Evolutionary conservation across 2,113 vertebrate species (phyloP).

Genomic region (Coryphaenoides rupestris): DNA sequence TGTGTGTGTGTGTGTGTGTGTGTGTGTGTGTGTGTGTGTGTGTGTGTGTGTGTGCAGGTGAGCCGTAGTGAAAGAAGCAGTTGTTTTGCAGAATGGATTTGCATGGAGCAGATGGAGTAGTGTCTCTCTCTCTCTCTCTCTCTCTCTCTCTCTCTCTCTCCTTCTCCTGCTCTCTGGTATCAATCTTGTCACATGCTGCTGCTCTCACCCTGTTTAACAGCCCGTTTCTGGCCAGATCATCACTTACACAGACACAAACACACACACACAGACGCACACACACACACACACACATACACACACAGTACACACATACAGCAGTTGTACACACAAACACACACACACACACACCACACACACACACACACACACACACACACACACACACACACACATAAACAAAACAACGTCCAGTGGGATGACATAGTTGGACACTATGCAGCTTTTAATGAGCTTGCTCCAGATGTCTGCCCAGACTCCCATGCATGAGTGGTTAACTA

Average conservation of each 20-base stretch:
- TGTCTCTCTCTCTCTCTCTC: too few relatives aligned
- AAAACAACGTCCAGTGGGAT: constrained; percentile 33
- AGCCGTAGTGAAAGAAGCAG: constrained; percentile 44
- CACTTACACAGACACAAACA: constrained; percentile 32
- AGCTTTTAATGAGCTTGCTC: constrained; percentile 65
- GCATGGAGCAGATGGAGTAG: constrained; percentile 62
- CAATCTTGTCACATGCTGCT: constrained; percentile 64
- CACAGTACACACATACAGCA: too few relatives aligned
- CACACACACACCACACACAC: neutral
- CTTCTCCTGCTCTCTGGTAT: too few relatives aligned
- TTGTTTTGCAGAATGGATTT: constrained; percentile 57
- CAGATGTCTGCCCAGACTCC: constrained; percentile 60
- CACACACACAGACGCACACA: constrained; percentile 15
- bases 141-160: too few relatives aligned
- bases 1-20: constrained; percentile 3
- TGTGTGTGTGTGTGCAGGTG: constrained; percentile 16
- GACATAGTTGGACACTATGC: constrained; percentile 42
- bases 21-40: neutral
- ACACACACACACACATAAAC: neutral
- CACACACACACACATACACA: constrained; percentile 12
- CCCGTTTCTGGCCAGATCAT: constrained; percentile 58
- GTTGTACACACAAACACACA: neutral
- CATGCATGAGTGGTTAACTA: constrained; percentile 60
- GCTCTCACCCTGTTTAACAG: constrained; percentile 61
- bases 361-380: constrained; percentile 1